Conservation (phyloP, 2,113 vertebrate genomes). For the Dicaeum eximium region DNA sequence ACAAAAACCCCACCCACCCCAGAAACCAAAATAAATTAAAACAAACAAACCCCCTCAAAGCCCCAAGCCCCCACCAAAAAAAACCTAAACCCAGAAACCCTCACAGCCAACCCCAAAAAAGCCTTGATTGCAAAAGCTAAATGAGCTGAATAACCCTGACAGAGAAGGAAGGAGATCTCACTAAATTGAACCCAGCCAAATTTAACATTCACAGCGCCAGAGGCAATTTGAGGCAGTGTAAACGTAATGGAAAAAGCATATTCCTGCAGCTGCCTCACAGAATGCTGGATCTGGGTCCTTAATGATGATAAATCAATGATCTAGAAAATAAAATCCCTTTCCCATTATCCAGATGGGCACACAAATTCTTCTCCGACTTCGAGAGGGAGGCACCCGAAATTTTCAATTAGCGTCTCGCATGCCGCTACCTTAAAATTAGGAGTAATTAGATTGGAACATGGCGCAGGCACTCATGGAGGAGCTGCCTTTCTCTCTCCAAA, state of each 20-base stretch:
- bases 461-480: neutral
- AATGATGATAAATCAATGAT: slow-evolving; percentile 72
- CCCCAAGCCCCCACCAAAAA: neutral
- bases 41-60: neutral
- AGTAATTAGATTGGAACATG: slow-evolving; percentile 35
- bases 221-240: neutral
- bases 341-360: slow-evolving; percentile 73
- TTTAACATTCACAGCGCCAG: neutral
- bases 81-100: rapidly evolving
- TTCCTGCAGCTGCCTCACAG: slow-evolving; percentile 27
- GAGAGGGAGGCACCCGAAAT: slow-evolving; percentile 52
- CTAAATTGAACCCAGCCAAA: slow-evolving; percentile 2
- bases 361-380: slow-evolving; percentile 43
- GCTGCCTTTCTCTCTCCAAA: neutral
- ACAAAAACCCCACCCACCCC: neutral
- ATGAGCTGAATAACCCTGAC: slow-evolving; percentile 9
- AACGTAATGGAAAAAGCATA: slow-evolving; percentile 6
- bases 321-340: slow-evolving; percentile 74
- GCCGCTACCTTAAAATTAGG: slow-evolving; percentile 44
- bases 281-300: neutral
- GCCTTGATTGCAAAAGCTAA: neutral
- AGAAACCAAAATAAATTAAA: neutral
- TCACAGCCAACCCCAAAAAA: neutral
- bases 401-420: slow-evolving; percentile 72
- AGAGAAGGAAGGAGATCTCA: neutral